Percentiles rank a stretch among this genome's conserved stretches.
Evolutionary conservation across 2,888 invertebrate species (phyloP).

Genomic region (Dicyrtomina minuta): DNA sequence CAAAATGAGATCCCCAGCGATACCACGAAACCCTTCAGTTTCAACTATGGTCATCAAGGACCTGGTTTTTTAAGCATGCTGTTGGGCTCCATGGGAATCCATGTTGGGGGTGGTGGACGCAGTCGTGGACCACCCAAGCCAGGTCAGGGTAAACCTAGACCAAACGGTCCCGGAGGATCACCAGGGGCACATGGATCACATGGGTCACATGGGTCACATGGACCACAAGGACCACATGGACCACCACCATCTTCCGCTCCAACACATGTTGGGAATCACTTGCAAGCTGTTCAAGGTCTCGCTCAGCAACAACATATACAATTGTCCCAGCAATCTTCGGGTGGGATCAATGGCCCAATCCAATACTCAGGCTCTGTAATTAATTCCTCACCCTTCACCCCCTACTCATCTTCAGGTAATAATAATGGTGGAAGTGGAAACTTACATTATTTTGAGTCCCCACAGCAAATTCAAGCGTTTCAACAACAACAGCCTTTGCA

Average conservation of each 20-base stretch:
- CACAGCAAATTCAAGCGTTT: too few relatives aligned
- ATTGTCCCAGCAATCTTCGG: neutral
- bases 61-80: slow-evolving; percentile 20
- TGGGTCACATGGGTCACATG: neutral
- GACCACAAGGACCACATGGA: neutral
- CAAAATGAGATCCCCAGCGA: neutral
- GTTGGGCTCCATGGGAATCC: slow-evolving; percentile 26
- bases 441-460: neutral
- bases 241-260: neutral
- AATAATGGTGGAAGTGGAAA: neutral
- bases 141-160: neutral
- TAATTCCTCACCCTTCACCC: too few relatives aligned
- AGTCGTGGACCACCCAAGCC: neutral
- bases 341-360: neutral
- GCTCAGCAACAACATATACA: slow-evolving; percentile 17
- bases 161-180: neutral
- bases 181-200: neutral
- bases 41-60: slow-evolving; percentile 9
- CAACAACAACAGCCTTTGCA: too few relatives aligned
- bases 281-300: slow-evolving; percentile 3
- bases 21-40: neutral
- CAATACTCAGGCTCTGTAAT: too few relatives aligned
- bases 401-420: too few relatives aligned
- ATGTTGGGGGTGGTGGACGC: neutral
- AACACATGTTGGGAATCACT: slow-evolving; percentile 10